Percentiles rank a stretch among this genome's conserved stretches.
Conservation (phyloP, 2,113 vertebrate genomes). For the Gymnogyps californianus region DNA sequence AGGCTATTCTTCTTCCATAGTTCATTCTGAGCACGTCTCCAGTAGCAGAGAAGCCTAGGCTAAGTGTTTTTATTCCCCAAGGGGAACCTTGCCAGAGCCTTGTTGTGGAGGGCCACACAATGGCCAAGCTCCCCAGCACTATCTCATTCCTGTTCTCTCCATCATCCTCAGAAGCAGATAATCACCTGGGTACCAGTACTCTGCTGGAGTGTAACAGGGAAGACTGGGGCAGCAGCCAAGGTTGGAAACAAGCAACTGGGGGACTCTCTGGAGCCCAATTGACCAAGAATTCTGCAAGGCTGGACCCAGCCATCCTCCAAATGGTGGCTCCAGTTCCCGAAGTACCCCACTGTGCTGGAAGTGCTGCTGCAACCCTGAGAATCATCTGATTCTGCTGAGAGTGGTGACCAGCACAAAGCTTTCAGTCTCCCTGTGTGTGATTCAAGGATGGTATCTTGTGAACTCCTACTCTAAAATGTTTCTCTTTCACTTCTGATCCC, state of each 20-base stretch:
- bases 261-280: not conserved
- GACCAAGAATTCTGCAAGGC: not conserved
- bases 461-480: not conserved
- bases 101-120: not conserved
- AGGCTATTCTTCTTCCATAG: not conserved
- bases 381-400: not conserved
- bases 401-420: not conserved
- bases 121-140: not conserved
- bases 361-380: not conserved
- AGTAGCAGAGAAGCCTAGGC: not conserved
- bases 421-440: not conserved
- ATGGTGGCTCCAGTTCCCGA: not conserved
- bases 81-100: not conserved
- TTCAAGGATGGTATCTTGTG: not conserved
- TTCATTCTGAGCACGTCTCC: not conserved
- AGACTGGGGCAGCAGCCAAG: not conserved
- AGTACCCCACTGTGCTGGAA: not conserved
- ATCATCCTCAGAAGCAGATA: fast-evolving
- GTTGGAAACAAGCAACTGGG: not conserved
- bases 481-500: not conserved
- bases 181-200: not conserved
- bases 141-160: not conserved
- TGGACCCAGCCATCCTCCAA: not conserved
- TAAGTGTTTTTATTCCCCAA: not conserved
- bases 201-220: not conserved